A percentile compares a stretch with the other conserved stretches of the same genome.
These are phyloP conservation scores for Oscheius sp. DNA, from an alignment of 2,888 invertebrate species.

Conservation along the genomic window DNA sequence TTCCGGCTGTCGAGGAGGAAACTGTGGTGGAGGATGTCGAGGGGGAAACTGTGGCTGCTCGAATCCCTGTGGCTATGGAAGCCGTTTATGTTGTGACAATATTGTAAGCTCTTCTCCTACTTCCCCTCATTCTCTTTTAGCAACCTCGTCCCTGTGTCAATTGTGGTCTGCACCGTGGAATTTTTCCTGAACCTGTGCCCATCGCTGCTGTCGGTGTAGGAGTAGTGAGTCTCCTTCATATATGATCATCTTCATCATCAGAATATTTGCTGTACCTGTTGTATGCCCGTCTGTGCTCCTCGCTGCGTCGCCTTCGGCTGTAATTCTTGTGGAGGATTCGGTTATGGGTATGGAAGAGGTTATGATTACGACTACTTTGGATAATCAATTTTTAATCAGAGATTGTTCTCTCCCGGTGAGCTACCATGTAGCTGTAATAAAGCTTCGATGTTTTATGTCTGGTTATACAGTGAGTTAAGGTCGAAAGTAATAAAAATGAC, in stretches of 20 bases:
- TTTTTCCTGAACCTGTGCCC: constrained; percentile 21
- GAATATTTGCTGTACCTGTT: constrained; percentile 26
- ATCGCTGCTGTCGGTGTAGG: neutral
- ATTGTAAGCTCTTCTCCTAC: neutral
- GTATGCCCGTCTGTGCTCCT: constrained; percentile 27
- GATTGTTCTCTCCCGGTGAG: neutral
- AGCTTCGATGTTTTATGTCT: neutral
- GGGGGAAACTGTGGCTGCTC: constrained; percentile 17
- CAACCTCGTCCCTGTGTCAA: constrained; percentile 23
- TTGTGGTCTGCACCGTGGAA: constrained; percentile 19
- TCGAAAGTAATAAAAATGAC: too few relatives aligned
- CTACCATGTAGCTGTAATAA: constrained; percentile 1
- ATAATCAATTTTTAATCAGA: neutral
- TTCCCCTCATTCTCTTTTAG: neutral
- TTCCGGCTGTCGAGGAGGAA: constrained; percentile 8
- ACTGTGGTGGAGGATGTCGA: constrained; percentile 20
- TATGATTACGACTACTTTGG: constrained; percentile 28
- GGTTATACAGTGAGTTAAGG: neutral
- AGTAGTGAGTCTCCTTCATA: neutral
- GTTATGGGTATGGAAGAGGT: constrained; percentile 11
- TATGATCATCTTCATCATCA: neutral
- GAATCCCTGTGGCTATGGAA: constrained; percentile 23
- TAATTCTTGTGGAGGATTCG: constrained; percentile 5
- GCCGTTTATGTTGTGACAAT: constrained; percentile 24
- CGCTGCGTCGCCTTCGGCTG: constrained; percentile 19